Percentiles rank a stretch among this genome's conserved stretches.
These are phyloP conservation scores for Atrichornis clamosus DNA, from an alignment of 2,113 vertebrate genomes.

Conservation along the genomic window DNA sequence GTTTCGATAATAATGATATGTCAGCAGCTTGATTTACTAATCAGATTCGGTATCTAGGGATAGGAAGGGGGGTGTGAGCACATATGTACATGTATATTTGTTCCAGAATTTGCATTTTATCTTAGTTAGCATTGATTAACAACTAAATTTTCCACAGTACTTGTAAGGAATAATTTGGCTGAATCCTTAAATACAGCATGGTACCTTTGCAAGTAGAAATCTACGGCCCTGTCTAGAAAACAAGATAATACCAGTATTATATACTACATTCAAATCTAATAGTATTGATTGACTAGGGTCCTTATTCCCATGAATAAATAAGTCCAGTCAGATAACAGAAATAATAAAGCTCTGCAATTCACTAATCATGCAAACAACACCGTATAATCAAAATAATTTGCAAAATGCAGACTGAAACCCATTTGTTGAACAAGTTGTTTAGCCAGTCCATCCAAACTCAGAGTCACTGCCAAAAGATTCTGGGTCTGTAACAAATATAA, in stretches of 20 bases:
- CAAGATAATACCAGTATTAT: background rate
- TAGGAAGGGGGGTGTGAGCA: background rate
- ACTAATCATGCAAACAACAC: background rate
- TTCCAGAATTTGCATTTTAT: slow-evolving; percentile 15
- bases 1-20: background rate
- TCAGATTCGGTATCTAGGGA: background rate
- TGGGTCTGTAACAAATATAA: slow-evolving; percentile 3
- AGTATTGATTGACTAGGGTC: background rate
- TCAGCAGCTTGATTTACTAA: slow-evolving; percentile 26
- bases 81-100: background rate
- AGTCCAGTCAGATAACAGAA: background rate
- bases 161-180: background rate
- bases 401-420: background rate
- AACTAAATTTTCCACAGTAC: background rate
- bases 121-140: background rate
- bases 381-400: slow-evolving; percentile 15
- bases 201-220: background rate
- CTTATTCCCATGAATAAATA: background rate
- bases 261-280: background rate
- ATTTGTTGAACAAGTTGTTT: slow-evolving; percentile 1
- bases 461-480: background rate
- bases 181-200: background rate
- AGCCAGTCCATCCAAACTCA: slow-evolving; percentile 4
- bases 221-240: background rate
- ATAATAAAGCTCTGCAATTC: background rate